A percentile compares a stretch with the other conserved stretches of the same genome.
phyloP scores from a whole-genome alignment of 1,140 invertebrate genomes.

The Cepaea nemoralis region DNA sequence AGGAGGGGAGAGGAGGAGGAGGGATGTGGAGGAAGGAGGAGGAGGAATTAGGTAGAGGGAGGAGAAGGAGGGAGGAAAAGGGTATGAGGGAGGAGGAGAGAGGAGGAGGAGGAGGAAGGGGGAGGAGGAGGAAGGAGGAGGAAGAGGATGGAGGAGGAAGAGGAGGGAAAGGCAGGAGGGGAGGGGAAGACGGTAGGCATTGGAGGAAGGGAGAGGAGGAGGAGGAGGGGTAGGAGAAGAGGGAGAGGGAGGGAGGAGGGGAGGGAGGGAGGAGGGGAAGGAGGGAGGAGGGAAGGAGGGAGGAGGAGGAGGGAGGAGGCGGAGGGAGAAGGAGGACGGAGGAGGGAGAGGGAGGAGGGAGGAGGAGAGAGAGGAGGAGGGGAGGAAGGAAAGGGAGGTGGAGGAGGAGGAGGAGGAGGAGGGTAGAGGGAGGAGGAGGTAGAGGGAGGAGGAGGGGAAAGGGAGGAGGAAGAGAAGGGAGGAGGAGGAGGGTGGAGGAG shows the following conservation, averaged over 20 bases:
- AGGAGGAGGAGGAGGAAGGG: background rate
- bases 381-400: background rate
- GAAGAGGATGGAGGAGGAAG: background rate
- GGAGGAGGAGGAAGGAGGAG: background rate
- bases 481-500: conserved; percentile 4
- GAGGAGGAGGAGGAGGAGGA: no score
- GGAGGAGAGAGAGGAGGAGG: background rate
- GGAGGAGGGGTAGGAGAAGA: background rate
- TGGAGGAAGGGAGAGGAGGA: background rate
- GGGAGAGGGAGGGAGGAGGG: background rate
- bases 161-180: background rate
- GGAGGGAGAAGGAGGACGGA: background rate
- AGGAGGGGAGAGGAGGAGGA: no score
- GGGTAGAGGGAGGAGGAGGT: no score
- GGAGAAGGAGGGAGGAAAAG: background rate
- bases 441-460: background rate
- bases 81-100: no score
- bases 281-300: background rate
- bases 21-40: no score
- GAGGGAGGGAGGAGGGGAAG: no score
- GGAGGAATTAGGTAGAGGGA: no score
- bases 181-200: background rate
- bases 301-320: background rate
- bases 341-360: background rate
- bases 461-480: conserved; percentile 2